These are phyloP conservation scores for Eugnorisma glareosa DNA, from an alignment of 2,888 invertebrate species.

Conservation along the genomic window DNA sequence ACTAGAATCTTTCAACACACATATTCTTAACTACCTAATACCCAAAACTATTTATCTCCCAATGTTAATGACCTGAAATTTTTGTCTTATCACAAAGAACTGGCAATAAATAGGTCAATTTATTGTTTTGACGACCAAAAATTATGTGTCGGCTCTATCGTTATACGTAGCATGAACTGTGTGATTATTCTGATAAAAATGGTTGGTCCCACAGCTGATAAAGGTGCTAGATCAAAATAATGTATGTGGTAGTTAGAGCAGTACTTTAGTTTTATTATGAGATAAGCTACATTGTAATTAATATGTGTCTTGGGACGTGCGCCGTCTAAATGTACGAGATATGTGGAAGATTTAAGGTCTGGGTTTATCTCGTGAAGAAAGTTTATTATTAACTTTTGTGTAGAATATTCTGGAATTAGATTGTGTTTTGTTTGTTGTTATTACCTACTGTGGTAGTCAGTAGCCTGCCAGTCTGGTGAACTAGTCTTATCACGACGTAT, in stretches of 20 bases:
- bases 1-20: not conserved
- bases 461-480: not conserved
- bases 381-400: slow-evolving; percentile 50
- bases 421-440: not conserved
- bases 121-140: slow-evolving; percentile 79
- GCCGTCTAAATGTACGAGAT: slow-evolving; percentile 59
- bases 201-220: slow-evolving; percentile 51
- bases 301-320: slow-evolving; percentile 64
- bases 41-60: slow-evolving; percentile 71
- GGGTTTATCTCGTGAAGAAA: slow-evolving; percentile 48
- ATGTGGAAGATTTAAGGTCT: slow-evolving; percentile 59
- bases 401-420: not conserved
- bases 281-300: slow-evolving; percentile 65
- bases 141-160: slow-evolving; percentile 76
- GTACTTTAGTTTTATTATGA: slow-evolving; percentile 64
- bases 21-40: slow-evolving; percentile 8
- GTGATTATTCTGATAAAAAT: slow-evolving; percentile 73
- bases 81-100: slow-evolving; percentile 82
- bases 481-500: not conserved
- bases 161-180: slow-evolving; percentile 74
- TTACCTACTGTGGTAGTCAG: not conserved
- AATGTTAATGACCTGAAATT: slow-evolving; percentile 86
- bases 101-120: slow-evolving; percentile 87
- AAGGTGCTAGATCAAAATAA: slow-evolving; percentile 63
- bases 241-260: slow-evolving; percentile 60